A percentile compares a stretch with the other conserved stretches of the same genome.
Conservation (phyloP, 2,113 vertebrate species). For the Salvelinus alpinus region DNA sequence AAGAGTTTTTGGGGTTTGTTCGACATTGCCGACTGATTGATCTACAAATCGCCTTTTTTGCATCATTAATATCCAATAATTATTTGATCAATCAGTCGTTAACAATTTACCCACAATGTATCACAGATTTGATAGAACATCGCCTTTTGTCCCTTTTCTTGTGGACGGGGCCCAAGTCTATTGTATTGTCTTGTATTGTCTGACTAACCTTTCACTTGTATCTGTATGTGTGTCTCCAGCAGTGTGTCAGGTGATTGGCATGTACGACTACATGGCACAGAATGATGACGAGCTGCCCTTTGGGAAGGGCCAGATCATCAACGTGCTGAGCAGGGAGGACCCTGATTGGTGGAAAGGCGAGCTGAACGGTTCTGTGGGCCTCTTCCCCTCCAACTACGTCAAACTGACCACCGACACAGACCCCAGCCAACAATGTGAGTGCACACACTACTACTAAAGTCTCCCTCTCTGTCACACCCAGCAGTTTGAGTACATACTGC, state of each 20-base stretch:
- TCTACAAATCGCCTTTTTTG: too few relatives aligned
- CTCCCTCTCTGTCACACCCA: constrained; percentile 18
- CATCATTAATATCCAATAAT: too few relatives aligned
- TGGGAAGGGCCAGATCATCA: constrained; percentile 97
- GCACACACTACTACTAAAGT: constrained; percentile 15
- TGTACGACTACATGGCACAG: constrained; percentile 98
- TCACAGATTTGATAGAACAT: too few relatives aligned
- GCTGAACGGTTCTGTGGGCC: constrained; percentile 89
- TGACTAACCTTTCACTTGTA: neutral
- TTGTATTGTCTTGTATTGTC: neutral
- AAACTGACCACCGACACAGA: constrained; percentile 96
- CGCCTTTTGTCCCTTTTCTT: too few relatives aligned
- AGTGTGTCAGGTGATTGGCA: constrained; percentile 98
- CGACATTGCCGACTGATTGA: too few relatives aligned
- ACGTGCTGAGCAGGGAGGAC: constrained; percentile 94
- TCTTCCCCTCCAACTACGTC: constrained; percentile 98
- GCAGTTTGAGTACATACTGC: neutral
- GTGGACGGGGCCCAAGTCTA: too few relatives aligned
- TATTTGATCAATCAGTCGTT: too few relatives aligned
- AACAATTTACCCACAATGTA: too few relatives aligned
- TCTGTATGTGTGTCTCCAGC: constrained; percentile 28
- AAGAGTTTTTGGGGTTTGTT: too few relatives aligned
- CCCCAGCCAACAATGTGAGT: constrained; percentile 99
- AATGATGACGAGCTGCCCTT: constrained; percentile 99
- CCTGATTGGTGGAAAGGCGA: constrained; percentile 99